A percentile compares a stretch with the other conserved stretches of the same genome.
Evolutionary conservation across 2,797 vertebrate genomes (phyloP).

Genomic region (Helicolenus hilgendorfi): DNA sequence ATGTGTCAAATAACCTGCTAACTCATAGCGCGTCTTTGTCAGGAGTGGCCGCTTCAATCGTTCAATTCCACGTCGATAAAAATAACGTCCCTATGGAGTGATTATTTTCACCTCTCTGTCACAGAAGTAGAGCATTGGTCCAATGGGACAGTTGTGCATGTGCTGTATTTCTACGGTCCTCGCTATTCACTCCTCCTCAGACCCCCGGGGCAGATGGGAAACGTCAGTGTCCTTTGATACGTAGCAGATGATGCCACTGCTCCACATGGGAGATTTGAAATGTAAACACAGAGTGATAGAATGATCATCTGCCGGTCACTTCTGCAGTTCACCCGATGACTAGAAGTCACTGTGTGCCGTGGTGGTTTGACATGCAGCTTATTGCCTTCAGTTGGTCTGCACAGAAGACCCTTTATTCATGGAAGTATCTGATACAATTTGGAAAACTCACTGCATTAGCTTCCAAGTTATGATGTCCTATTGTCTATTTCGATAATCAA

Average conservation of each 20-base stretch:
- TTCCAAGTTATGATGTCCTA: background rate
- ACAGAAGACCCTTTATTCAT: too few species aligned
- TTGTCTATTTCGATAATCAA: background rate
- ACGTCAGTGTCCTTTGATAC: constrained; percentile 37
- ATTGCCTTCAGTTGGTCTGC: background rate
- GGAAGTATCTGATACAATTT: background rate
- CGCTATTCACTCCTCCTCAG: background rate
- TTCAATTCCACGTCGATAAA: constrained; percentile 48
- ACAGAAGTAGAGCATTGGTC: constrained; percentile 49
- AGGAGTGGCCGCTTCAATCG: background rate
- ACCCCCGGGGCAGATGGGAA: constrained; percentile 45
- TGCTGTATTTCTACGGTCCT: background rate
- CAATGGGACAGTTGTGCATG: constrained; percentile 28
- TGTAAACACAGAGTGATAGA: constrained; percentile 39
- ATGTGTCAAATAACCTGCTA: constrained; percentile 29
- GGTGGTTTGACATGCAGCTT: background rate
- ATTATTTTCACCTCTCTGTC: constrained; percentile 41
- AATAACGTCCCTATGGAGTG: constrained; percentile 29
- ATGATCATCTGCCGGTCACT: constrained; percentile 35
- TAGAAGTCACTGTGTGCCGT: background rate
- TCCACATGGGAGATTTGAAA: constrained; percentile 27
- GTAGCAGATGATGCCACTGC: constrained; percentile 61
- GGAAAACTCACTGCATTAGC: background rate
- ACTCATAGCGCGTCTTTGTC: constrained; percentile 6
- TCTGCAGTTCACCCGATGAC: background rate